Evolutionary conservation across 2,888 invertebrate genomes (phyloP).

Genomic region (Cloeon dipterum): DNA sequence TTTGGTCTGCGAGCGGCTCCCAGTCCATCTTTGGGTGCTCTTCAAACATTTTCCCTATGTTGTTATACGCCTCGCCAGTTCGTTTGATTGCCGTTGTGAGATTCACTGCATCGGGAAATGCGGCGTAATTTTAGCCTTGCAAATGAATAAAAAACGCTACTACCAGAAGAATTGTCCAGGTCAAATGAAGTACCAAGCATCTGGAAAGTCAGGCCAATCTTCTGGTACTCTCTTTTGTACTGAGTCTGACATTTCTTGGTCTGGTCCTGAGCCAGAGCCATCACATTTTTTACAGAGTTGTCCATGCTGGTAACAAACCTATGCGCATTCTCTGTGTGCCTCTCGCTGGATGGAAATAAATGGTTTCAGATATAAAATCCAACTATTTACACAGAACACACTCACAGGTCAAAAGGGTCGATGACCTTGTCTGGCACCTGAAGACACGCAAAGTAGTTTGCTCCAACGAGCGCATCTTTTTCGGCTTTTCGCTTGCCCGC

Average conservation of each 20-base stretch:
- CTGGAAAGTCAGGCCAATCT: slow-evolving; percentile 69
- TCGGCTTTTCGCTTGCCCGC: slow-evolving; percentile 87
- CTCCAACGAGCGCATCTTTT: slow-evolving; percentile 72
- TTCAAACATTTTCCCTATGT: slow-evolving; percentile 71
- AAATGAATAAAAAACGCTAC: slow-evolving; percentile 8
- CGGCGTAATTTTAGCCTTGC: neutral
- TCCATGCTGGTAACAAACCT: slow-evolving; percentile 72
- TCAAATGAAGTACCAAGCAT: slow-evolving; percentile 64
- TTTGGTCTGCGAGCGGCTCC: slow-evolving; percentile 73
- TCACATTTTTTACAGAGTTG: slow-evolving; percentile 59
- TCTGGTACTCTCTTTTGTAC: slow-evolving; percentile 76
- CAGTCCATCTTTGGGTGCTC: slow-evolving; percentile 77
- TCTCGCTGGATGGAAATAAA: slow-evolving; percentile 27
- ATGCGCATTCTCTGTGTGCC: slow-evolving; percentile 60
- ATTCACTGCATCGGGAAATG: neutral
- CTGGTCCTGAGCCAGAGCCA: slow-evolving; percentile 60
- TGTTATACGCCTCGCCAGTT: slow-evolving; percentile 73
- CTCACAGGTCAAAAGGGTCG: slow-evolving; percentile 22
- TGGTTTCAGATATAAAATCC: neutral
- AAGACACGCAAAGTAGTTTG: slow-evolving; percentile 75
- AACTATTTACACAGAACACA: slow-evolving; percentile 8
- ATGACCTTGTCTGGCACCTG: slow-evolving; percentile 62
- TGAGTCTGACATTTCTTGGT: slow-evolving; percentile 65
- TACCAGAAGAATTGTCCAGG: slow-evolving; percentile 35
- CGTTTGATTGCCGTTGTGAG: slow-evolving; percentile 55